phyloP scores from a whole-genome alignment of 2,797 vertebrate species.

The Notamacropus eugenii region DNA sequence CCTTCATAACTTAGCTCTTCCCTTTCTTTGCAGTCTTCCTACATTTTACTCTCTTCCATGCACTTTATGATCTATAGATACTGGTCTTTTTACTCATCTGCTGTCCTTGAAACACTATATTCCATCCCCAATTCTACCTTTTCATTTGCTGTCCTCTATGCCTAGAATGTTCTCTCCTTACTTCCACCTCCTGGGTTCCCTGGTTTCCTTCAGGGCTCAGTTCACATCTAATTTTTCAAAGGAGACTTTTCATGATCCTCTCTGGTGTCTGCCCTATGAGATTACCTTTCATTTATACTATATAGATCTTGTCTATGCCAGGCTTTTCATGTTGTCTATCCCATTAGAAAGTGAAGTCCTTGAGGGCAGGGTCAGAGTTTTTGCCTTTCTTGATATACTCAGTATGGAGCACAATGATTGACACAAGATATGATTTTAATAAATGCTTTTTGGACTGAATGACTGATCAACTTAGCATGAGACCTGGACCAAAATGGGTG shows the following conservation, averaged over 20 bases:
- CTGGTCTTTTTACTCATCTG: neutral
- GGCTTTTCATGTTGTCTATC: neutral
- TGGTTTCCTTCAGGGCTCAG: neutral
- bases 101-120: too few species aligned
- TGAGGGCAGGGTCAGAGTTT: neutral
- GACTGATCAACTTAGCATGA: neutral
- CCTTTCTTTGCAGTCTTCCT: neutral
- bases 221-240: neutral
- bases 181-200: too few species aligned
- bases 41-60: neutral
- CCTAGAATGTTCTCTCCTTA: neutral
- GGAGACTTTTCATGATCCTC: neutral
- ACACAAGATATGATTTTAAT: neutral
- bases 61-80: neutral
- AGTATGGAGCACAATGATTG: neutral
- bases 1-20: neutral
- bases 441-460: neutral
- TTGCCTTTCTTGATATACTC: neutral
- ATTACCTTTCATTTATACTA: neutral
- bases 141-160: neutral
- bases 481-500: conserved; percentile 16
- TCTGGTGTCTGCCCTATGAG: neutral
- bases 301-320: neutral
- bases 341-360: neutral
- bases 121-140: too few species aligned